These are phyloP conservation scores for Gymnopithys bicolor DNA, from an alignment of 2,797 vertebrate genomes.

Conservation along the genomic window DNA sequence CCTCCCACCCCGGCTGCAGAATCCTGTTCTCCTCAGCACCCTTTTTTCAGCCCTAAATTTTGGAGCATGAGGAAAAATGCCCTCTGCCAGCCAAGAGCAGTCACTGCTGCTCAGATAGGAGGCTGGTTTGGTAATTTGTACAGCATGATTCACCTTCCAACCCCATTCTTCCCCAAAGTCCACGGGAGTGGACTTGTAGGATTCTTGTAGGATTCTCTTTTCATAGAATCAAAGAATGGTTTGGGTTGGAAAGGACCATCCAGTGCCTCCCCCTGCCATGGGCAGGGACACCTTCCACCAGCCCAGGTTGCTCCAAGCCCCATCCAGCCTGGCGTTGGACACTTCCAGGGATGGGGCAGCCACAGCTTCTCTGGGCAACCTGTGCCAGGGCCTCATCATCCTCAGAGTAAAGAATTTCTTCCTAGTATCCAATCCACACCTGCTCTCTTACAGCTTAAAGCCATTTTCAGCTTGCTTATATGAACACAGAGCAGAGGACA, in stretches of 20 bases:
- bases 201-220: too few relatives aligned
- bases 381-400: not conserved
- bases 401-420: not conserved
- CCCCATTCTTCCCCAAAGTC: not conserved
- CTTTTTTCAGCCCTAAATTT: not conserved
- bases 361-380: not conserved
- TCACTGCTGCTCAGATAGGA: not conserved
- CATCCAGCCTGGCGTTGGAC: not conserved
- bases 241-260: not conserved
- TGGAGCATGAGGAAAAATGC: fast-evolving
- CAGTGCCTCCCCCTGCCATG: fast-evolving
- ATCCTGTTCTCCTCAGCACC: not conserved
- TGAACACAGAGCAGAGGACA: not conserved
- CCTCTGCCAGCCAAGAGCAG: not conserved
- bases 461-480: not conserved
- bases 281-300: not conserved
- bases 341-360: not conserved
- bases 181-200: too few relatives aligned
- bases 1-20: not conserved
- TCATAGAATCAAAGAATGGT: not conserved
- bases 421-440: not conserved
- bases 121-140: not conserved
- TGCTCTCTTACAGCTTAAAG: not conserved
- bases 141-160: not conserved
- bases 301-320: not conserved